phyloP scores from a whole-genome alignment of 2,888 invertebrate genomes.

The Rhimphoctona megacephalus region DNA sequence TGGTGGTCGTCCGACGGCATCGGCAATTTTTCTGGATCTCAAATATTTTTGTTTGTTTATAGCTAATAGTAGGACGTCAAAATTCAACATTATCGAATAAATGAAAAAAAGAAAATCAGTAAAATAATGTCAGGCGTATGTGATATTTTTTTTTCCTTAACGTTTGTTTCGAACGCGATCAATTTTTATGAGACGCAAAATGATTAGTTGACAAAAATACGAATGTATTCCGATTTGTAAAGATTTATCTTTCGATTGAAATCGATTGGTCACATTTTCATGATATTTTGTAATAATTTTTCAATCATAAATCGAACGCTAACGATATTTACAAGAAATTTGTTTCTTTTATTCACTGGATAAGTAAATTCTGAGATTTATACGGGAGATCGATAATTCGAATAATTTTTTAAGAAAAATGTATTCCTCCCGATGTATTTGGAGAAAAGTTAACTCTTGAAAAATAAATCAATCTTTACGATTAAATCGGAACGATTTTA shows the following conservation, averaged over 20 bases:
- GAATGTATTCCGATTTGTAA: too few species aligned
- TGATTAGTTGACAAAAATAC: too few species aligned
- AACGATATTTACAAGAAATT: not conserved
- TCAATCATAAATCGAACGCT: not conserved
- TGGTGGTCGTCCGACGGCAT: constrained; percentile 34
- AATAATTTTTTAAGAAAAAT: not conserved
- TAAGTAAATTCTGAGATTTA: not conserved
- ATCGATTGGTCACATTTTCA: too few species aligned
- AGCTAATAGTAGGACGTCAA: not conserved
- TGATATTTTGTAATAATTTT: too few species aligned
- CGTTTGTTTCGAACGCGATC: too few species aligned
- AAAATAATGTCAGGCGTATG: not conserved
- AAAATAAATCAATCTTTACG: too few species aligned
- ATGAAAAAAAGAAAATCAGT: not conserved
- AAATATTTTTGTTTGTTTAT: not conserved
- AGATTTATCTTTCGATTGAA: too few species aligned
- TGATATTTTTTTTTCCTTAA: too few species aligned
- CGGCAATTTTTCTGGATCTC: not conserved
- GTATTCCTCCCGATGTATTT: not conserved
- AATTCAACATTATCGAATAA: not conserved
- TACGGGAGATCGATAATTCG: not conserved
- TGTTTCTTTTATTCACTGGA: not conserved
- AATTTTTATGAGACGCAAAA: too few species aligned
- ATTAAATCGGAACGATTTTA: not conserved
- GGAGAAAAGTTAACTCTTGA: too few species aligned